phyloP scores from a whole-genome alignment of 2,797 vertebrate genomes.

The Enteromius mattozi region DNA sequence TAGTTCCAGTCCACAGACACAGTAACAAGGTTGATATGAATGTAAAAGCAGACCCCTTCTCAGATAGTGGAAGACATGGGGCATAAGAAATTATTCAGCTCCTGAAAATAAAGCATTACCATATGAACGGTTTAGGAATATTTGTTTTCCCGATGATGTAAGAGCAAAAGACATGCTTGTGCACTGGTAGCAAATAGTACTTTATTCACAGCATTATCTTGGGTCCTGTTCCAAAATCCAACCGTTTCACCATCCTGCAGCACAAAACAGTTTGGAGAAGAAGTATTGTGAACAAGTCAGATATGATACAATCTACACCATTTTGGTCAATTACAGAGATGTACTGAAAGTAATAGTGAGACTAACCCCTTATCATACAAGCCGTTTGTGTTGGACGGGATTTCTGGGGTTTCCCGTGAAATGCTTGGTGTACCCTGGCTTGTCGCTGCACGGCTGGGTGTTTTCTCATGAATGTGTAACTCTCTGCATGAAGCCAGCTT shows the following conservation, averaged over 20 bases:
- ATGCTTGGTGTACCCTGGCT: slow-evolving; percentile 69
- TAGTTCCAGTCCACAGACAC: neutral
- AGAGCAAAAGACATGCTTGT: neutral
- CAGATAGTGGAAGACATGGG: slow-evolving; percentile 7
- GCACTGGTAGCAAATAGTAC: neutral
- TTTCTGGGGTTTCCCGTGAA: slow-evolving; percentile 80
- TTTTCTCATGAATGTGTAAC: slow-evolving; percentile 87
- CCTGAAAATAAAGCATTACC: slow-evolving; percentile 29
- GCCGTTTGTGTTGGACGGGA: slow-evolving; percentile 73
- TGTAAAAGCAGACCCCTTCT: slow-evolving; percentile 27
- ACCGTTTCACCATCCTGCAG: slow-evolving; percentile 88
- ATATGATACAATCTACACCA: neutral
- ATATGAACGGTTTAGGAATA: slow-evolving; percentile 8
- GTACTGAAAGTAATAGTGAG: neutral
- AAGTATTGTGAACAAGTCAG: neutral
- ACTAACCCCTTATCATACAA: slow-evolving; percentile 87
- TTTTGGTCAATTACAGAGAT: neutral
- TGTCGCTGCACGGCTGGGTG: slow-evolving; percentile 75
- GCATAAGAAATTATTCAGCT: slow-evolving; percentile 4
- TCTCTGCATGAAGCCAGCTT: slow-evolving; percentile 95
- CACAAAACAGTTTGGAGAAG: slow-evolving; percentile 43
- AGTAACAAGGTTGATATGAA: neutral
- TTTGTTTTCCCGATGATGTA: slow-evolving; percentile 2
- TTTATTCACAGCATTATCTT: slow-evolving; percentile 90
- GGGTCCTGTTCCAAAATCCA: slow-evolving; percentile 91